Base-by-base conservation (phyloP, 2,113 vertebrate genomes). In the Sander lucioperca region DNA sequence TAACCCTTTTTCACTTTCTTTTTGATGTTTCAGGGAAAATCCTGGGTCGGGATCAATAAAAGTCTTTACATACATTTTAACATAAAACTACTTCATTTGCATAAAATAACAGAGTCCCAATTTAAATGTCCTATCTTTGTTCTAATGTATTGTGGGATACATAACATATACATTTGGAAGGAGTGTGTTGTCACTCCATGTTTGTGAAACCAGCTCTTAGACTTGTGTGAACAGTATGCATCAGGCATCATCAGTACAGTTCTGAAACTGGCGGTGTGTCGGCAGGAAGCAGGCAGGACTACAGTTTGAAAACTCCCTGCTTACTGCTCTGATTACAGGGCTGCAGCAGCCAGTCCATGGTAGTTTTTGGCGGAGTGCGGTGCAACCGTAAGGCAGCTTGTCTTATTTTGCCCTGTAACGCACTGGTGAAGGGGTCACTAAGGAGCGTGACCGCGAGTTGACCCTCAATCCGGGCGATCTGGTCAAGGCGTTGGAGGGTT, bases 191-290 rank as follows among this genome's bases (percentile, higher is more conserved):
- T 51, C 18, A 1, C 14, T 74, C 30, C 23, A 3, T 11, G 54
- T 77, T 58, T 67, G 86, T 87, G 86, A 91, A 89, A 84, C 68
- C 86, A 83, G 87, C 89, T 83, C 16, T 77, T 43, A 10, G 39
- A 43, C 25, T 14, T 43, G 23, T 27, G 57, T 68, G 14, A 87
- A 51, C 69, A 65, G 66, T 57, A 54, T 63, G 76, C 67, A 47
- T 63, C 39, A 83, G 50, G 78, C 80, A 65, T 83, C 79, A 0
- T 79, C 62, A 56, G 79, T 39, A 45, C 45, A 62, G 61, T 45
- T 69, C 45, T 59, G 3, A 54, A 75, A 62, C 59, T 33, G 57
- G 77, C 74, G 76, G 65, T 39, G 81, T 33, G 47, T 83, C 66
- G 21, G 21, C 57, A 73, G 75, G 77, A 73, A 77, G 77, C 63